These are phyloP conservation scores for Drosophila putrida DNA, from an alignment of 2,888 invertebrate species.

Conservation along the genomic window DNA sequence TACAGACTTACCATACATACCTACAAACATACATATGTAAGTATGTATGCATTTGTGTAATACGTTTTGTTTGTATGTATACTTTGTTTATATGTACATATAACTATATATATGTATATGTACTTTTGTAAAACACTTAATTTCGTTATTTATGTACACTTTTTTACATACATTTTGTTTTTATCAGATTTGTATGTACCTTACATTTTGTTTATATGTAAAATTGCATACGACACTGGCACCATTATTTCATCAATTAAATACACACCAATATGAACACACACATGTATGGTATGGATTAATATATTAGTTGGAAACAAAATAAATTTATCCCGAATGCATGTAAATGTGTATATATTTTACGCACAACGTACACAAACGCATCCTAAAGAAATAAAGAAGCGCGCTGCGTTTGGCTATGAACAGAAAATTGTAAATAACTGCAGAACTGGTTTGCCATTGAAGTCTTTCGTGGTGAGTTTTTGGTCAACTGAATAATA, in stretches of 20 bases:
- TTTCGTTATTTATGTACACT: slow-evolving; percentile 23
- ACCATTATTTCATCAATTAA: slow-evolving; percentile 39
- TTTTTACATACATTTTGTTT: slow-evolving; percentile 37
- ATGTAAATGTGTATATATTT: slow-evolving; percentile 18
- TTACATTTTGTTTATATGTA: slow-evolving; percentile 54
- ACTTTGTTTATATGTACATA: slow-evolving; percentile 24
- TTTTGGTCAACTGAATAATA: slow-evolving; percentile 44
- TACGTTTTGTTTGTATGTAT: slow-evolving; percentile 17
- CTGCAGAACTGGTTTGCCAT: slow-evolving; percentile 75
- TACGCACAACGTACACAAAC: slow-evolving; percentile 43
- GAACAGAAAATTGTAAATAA: slow-evolving; percentile 79
- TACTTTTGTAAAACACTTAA: slow-evolving; percentile 4
- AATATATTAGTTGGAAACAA: slow-evolving; percentile 4
- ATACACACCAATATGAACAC: slow-evolving; percentile 21
- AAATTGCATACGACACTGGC: slow-evolving; percentile 34
- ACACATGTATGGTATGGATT: slow-evolving; percentile 1
- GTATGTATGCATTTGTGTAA: slow-evolving; percentile 17
- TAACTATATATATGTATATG: slow-evolving; percentile 7
- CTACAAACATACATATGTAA: slow-evolving; percentile 4
- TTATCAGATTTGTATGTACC: slow-evolving; percentile 22
- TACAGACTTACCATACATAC: slow-evolving; percentile 12
- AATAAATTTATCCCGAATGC: slow-evolving; percentile 9
- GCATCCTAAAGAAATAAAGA: slow-evolving; percentile 46
- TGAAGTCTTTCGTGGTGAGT: slow-evolving; percentile 70
- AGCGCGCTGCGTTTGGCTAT: slow-evolving; percentile 47